Evolutionary conservation across 92 coral and sea anemone genomes (phyloP).

Genomic region (Siderastrea radians): DNA sequence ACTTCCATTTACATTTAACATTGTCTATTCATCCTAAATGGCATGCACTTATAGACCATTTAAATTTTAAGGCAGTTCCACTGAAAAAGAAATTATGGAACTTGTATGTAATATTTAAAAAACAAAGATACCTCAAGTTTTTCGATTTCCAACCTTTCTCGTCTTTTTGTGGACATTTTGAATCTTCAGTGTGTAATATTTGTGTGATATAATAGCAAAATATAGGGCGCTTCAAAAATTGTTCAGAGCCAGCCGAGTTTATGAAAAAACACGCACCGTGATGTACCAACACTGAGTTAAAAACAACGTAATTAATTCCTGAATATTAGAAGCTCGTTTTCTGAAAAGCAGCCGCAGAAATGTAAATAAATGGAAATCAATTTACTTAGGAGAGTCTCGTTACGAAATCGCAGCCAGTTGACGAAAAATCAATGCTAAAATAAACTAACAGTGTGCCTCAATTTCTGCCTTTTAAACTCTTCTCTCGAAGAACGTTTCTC

Average conservation of each 20-base stretch:
- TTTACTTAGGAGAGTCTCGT: constrained; percentile 13
- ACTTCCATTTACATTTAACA: too few species aligned
- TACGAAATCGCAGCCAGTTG: constrained; percentile 20
- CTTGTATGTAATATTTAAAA: not conserved
- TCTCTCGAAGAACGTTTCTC: not conserved
- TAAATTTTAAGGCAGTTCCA: not conserved
- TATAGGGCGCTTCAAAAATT: not conserved
- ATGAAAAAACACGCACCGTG: not conserved
- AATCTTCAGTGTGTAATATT: not conserved
- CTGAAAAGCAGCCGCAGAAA: constrained; percentile 26
- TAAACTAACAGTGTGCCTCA: not conserved
- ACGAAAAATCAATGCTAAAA: not conserved
- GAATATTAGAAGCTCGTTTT: not conserved
- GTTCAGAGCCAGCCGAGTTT: too few species aligned
- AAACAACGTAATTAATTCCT: constrained; percentile 30
- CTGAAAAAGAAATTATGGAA: not conserved
- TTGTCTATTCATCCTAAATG: too few species aligned
- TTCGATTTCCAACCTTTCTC: constrained; percentile 21
- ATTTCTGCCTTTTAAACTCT: not conserved
- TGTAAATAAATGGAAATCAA: constrained; percentile 26
- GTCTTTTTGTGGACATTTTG: constrained; percentile 13
- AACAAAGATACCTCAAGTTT: constrained; percentile 30
- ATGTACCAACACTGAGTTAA: constrained; percentile 5
- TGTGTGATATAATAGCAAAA: not conserved
- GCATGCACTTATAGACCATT: too few species aligned